phyloP scores from a whole-genome alignment of 2,797 vertebrate species.

The Cryptoprocta ferox region DNA sequence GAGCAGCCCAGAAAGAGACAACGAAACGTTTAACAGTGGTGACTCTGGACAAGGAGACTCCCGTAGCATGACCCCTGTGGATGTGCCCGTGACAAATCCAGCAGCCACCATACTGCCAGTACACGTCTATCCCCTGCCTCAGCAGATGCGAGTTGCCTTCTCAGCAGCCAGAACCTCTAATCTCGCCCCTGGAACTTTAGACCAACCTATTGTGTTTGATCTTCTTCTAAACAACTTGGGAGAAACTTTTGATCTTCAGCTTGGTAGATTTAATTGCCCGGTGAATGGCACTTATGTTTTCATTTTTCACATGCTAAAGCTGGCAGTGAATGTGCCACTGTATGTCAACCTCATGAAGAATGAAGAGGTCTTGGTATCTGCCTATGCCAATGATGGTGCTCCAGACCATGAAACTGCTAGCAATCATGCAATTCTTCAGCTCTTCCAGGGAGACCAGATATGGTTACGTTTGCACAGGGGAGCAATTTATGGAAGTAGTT shows the following conservation, averaged over 20 bases:
- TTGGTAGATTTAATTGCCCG: constrained; percentile 96
- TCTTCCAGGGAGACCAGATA: constrained; percentile 96
- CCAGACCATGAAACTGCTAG: constrained; percentile 98
- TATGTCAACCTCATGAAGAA: constrained; percentile 99
- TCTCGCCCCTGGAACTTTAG: constrained; percentile 96
- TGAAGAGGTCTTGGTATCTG: constrained; percentile 97
- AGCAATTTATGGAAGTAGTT: constrained; percentile 98
- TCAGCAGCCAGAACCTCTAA: constrained; percentile 96
- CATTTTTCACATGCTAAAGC: constrained; percentile 98
- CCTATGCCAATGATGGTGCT: constrained; percentile 97
- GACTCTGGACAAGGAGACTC: constrained; percentile 96
- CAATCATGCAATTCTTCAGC: constrained; percentile 96
- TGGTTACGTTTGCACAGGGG: constrained; percentile 97
- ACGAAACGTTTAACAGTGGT: constrained; percentile 89
- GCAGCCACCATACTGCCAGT: constrained; percentile 92
- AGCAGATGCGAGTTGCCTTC: constrained; percentile 96
- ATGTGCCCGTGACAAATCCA: constrained; percentile 91
- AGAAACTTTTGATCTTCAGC: constrained; percentile 94
- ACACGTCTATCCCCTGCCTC: constrained; percentile 93
- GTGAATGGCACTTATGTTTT: constrained; percentile 96
- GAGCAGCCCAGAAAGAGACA: constrained; percentile 95
- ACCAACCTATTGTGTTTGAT: constrained; percentile 98
- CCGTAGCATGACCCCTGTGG: constrained; percentile 91
- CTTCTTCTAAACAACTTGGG: constrained; percentile 96
- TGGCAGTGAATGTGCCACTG: constrained; percentile 96